Percentiles rank a stretch among this genome's conserved stretches.
phyloP scores from a whole-genome alignment of 1,140 invertebrate genomes.

The Trypoxylus dichotomus region DNA sequence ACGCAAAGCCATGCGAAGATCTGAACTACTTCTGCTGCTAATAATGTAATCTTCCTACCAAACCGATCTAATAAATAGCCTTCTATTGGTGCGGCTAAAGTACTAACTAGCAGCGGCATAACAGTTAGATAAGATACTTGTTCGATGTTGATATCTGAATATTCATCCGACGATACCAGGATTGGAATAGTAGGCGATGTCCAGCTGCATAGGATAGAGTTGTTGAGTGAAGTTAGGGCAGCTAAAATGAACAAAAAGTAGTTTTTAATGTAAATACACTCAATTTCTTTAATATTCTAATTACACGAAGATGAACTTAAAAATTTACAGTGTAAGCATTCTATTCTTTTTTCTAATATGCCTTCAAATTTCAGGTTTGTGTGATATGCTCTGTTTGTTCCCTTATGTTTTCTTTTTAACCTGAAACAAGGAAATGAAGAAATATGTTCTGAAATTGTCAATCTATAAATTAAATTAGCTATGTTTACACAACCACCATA shows the following conservation, averaged over 20 bases:
- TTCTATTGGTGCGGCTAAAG: not conserved
- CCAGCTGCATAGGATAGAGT: not conserved
- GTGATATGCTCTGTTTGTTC: no score
- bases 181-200: conserved; percentile 27
- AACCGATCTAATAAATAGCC: not conserved
- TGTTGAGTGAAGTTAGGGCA: not conserved
- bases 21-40: not conserved
- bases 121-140: conserved; percentile 30
- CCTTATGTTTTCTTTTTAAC: no score
- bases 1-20: conserved; percentile 4
- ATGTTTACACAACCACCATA: no score
- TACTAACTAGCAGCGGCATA: conserved; percentile 20
- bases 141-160: conserved; percentile 20
- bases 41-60: conserved; percentile 25
- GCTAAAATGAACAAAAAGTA: not conserved
- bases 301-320: no score
- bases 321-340: no score
- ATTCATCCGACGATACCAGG: conserved; percentile 12
- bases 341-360: no score
- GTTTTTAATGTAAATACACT: no score
- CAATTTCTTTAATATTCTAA: no score
- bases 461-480: no score
- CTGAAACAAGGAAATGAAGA: no score
- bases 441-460: no score
- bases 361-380: no score